phyloP scores from a whole-genome alignment of 2,888 invertebrate species.

The Noctua janthina region DNA sequence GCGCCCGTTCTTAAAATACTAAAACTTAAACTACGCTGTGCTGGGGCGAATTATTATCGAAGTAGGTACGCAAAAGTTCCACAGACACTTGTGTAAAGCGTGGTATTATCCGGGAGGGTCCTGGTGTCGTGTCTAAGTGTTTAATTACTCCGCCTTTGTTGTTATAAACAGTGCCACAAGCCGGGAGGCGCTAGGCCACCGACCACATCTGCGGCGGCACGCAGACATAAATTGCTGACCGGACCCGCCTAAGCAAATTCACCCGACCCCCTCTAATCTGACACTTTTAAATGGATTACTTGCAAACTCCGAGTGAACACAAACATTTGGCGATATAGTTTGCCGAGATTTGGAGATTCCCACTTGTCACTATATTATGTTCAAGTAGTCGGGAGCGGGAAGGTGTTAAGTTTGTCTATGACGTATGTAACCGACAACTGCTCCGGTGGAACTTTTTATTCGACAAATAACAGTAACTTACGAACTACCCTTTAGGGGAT shows the following conservation, averaged over 20 bases:
- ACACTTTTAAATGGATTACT: constrained; percentile 85
- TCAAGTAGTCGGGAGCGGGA: constrained; percentile 46
- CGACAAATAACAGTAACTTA: constrained; percentile 53
- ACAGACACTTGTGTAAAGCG: constrained; percentile 61
- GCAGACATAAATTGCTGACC: constrained; percentile 84
- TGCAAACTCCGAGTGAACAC: constrained; percentile 74
- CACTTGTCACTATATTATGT: constrained; percentile 69
- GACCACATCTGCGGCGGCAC: constrained; percentile 80
- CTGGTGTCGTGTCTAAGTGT: constrained; percentile 80
- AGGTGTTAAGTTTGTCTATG: constrained; percentile 64
- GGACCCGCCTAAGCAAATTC: constrained; percentile 83
- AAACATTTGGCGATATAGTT: constrained; percentile 76
- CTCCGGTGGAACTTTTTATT: constrained; percentile 61
- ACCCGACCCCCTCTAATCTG: constrained; percentile 81
- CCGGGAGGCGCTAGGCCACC: constrained; percentile 71
- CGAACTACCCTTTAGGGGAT: constrained; percentile 40
- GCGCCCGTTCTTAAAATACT: constrained; percentile 53
- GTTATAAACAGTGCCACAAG: constrained; percentile 83
- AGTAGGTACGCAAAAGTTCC: constrained; percentile 65
- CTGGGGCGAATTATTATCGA: constrained; percentile 49
- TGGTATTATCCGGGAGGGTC: constrained; percentile 73
- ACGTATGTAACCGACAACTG: constrained; percentile 61
- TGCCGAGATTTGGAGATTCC: constrained; percentile 68
- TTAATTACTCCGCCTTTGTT: constrained; percentile 85
- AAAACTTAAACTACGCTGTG: constrained; percentile 52